Conservation (phyloP, 2,888 invertebrate genomes). For the Endotricha flammealis region DNA sequence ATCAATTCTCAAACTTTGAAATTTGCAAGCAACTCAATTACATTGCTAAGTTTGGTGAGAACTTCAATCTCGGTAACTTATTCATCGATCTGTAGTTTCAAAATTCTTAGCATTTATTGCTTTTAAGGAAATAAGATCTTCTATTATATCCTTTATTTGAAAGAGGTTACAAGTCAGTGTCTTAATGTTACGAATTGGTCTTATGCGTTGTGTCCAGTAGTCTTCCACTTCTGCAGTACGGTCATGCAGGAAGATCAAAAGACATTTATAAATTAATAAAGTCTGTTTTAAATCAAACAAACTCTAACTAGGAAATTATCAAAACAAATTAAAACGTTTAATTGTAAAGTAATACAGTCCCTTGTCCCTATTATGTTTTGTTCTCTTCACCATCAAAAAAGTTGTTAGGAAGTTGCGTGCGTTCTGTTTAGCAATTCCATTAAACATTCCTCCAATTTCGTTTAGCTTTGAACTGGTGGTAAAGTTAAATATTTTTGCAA, state of each 20-base stretch:
- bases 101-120: slow-evolving; percentile 34
- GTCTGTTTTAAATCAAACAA: too few species aligned
- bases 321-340: too few species aligned
- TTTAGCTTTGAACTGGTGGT: slow-evolving; percentile 7
- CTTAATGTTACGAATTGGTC: too few species aligned
- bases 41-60: slow-evolving; percentile 33
- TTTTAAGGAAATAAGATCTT: too few species aligned
- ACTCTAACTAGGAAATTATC: too few species aligned
- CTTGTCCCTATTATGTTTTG: background rate
- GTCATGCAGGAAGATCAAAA: too few species aligned
- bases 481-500: slow-evolving; percentile 24
- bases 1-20: slow-evolving; percentile 40
- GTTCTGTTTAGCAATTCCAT: slow-evolving; percentile 12
- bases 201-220: too few species aligned
- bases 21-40: slow-evolving; percentile 42
- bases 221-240: too few species aligned
- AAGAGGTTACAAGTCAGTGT: too few species aligned
- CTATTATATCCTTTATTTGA: too few species aligned
- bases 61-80: slow-evolving; percentile 40
- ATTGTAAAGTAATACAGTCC: slow-evolving; percentile 11
- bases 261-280: too few species aligned
- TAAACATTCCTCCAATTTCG: slow-evolving; percentile 15
- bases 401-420: slow-evolving; percentile 8
- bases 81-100: slow-evolving; percentile 34
- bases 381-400: slow-evolving; percentile 10